These are phyloP conservation scores for Lissonota sp. DNA, from an alignment of 2,888 invertebrate genomes.

Conservation along the genomic window DNA sequence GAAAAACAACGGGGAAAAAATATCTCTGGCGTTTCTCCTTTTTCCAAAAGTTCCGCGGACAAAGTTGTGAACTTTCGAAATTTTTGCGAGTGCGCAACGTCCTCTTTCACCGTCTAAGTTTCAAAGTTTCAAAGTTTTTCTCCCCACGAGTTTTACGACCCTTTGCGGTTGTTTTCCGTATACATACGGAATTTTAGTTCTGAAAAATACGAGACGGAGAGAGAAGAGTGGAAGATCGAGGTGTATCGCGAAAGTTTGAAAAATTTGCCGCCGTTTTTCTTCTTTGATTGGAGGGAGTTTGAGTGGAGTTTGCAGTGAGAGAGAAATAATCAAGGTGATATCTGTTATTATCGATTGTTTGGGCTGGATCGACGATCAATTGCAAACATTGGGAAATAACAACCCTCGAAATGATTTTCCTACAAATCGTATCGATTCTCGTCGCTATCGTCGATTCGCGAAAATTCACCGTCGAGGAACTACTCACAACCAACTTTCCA, in stretches of 20 bases:
- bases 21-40: not conserved
- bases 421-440: constrained; percentile 66
- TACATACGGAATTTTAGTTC: too few species aligned
- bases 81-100: not conserved
- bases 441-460: constrained; percentile 66
- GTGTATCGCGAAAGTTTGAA: too few species aligned
- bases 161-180: not conserved
- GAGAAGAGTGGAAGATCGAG: too few species aligned
- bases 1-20: not conserved
- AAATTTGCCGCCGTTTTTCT: too few species aligned
- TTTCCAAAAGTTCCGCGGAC: not conserved
- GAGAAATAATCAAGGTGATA: too few species aligned
- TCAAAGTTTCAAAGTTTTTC: constrained; percentile 3
- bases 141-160: constrained; percentile 4
- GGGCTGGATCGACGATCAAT: too few species aligned
- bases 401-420: constrained; percentile 72
- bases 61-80: not conserved
- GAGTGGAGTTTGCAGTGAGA: too few species aligned
- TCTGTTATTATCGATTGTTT: too few species aligned
- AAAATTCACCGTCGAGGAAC: constrained; percentile 88
- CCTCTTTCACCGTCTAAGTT: not conserved
- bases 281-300: too few species aligned
- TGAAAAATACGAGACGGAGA: too few species aligned
- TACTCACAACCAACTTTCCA: constrained; percentile 88
- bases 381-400: not conserved